A percentile compares a stretch with the other conserved stretches of the same genome.
Evolutionary conservation across 2,888 invertebrate species (phyloP).

Genomic region (Danaus chrysippus): DNA sequence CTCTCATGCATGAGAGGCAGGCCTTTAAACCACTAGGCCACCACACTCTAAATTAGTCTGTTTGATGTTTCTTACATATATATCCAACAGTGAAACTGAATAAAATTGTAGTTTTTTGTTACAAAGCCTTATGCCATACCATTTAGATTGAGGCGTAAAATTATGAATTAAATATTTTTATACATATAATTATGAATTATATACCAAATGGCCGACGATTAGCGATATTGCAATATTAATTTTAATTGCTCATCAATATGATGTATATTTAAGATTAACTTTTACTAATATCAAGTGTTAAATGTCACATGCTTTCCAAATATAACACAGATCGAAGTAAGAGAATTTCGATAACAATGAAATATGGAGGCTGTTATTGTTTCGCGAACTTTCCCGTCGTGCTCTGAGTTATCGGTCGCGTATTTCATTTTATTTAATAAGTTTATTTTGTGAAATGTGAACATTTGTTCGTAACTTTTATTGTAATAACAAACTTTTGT

Average conservation of each 20-base stretch:
- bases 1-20: not conserved
- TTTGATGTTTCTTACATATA: too few relatives aligned
- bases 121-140: too few relatives aligned
- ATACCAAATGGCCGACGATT: too few relatives aligned
- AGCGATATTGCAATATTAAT: too few relatives aligned
- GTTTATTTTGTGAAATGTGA: conserved; percentile 30
- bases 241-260: not conserved
- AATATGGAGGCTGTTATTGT: conserved; percentile 56
- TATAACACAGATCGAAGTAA: conserved; percentile 33
- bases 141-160: too few relatives aligned
- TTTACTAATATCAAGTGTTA: conserved; percentile 25
- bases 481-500: too few relatives aligned
- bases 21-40: too few relatives aligned
- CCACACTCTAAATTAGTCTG: too few relatives aligned
- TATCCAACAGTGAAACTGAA: too few relatives aligned
- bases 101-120: too few relatives aligned
- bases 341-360: conserved; percentile 47
- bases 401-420: conserved; percentile 44
- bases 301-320: conserved; percentile 20
- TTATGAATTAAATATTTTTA: too few relatives aligned
- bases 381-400: conserved; percentile 48
- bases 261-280: conserved; percentile 12
- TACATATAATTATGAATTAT: too few relatives aligned
- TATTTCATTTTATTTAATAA: conserved; percentile 47
- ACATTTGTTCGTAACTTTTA: conserved; percentile 24